Evolutionary conservation across 2,113 vertebrate species (phyloP).

Genomic region (Phalacrocorax brasilianus): DNA sequence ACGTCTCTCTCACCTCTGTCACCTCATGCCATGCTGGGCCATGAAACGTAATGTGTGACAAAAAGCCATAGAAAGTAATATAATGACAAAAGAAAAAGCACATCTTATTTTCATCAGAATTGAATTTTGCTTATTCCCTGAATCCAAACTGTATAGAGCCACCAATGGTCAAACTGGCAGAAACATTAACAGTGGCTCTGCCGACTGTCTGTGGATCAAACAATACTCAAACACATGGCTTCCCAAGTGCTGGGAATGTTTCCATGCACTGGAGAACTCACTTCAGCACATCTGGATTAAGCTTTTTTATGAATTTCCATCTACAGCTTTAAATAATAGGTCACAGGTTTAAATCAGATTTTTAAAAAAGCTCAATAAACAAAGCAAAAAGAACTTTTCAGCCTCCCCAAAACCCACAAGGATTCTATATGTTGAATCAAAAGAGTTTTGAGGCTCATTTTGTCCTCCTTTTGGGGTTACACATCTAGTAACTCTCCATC

Average conservation of each 20-base stretch:
- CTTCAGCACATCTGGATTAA: not conserved
- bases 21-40: not conserved
- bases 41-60: not conserved
- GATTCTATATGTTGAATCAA: not conserved
- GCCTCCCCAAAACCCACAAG: not conserved
- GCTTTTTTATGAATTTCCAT: not conserved
- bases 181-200: not conserved
- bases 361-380: not conserved
- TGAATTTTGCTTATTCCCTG: not conserved
- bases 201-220: not conserved
- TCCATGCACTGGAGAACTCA: not conserved
- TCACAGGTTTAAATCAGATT: not conserved
- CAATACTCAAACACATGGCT: not conserved
- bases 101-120: not conserved
- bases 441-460: not conserved
- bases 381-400: not conserved
- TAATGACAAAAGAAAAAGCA: not conserved
- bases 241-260: not conserved
- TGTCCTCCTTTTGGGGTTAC: not conserved
- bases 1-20: not conserved
- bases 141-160: not conserved
- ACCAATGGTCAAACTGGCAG: rapidly evolving
- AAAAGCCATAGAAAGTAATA: not conserved
- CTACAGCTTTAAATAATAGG: not conserved
- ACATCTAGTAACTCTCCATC: not conserved